A percentile compares a stretch with the other conserved stretches of the same genome.
Evolutionary conservation across 1,140 invertebrate species (phyloP).

Genomic region (Aphaenogaster floridana): DNA sequence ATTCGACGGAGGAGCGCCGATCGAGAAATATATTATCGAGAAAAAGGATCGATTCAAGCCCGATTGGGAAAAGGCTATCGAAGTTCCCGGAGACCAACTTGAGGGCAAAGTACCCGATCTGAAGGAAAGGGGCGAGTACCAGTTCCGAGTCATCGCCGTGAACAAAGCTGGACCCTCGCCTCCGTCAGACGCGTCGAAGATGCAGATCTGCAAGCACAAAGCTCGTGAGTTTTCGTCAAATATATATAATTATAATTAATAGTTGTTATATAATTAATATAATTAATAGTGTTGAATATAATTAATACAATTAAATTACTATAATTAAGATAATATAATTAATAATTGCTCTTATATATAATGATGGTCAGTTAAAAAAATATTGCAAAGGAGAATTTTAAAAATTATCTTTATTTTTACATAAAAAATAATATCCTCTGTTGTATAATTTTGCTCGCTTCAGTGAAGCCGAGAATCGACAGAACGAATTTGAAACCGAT

Average conservation of each 20-base stretch:
- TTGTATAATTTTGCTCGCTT: constrained; percentile 68
- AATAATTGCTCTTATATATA: too few relatives aligned
- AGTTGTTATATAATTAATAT: not conserved
- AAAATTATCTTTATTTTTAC: constrained; percentile 14
- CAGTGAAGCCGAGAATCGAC: constrained; percentile 98
- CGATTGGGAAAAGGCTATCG: constrained; percentile 92
- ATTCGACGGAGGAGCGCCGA: constrained; percentile 97
- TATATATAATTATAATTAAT: not conserved
- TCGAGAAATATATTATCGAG: constrained; percentile 99
- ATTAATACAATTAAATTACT: not conserved
- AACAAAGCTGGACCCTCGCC: constrained; percentile 98
- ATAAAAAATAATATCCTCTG: not conserved
- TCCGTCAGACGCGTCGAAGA: constrained; percentile 97
- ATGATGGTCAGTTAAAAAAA: not conserved
- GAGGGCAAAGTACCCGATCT: constrained; percentile 94
- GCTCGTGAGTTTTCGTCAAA: constrained; percentile 89
- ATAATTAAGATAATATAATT: too few relatives aligned
- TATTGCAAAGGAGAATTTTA: not conserved
- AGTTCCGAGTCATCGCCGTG: constrained; percentile 97
- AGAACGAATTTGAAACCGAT: constrained; percentile 97
- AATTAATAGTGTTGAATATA: not conserved
- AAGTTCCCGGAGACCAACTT: constrained; percentile 93
- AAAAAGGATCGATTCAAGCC: constrained; percentile 95
- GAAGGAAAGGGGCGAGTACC: constrained; percentile 96
- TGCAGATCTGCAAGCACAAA: constrained; percentile 96